These are phyloP conservation scores for Hipparchia semele DNA, from an alignment of 2,888 invertebrate genomes.

Conservation along the genomic window DNA sequence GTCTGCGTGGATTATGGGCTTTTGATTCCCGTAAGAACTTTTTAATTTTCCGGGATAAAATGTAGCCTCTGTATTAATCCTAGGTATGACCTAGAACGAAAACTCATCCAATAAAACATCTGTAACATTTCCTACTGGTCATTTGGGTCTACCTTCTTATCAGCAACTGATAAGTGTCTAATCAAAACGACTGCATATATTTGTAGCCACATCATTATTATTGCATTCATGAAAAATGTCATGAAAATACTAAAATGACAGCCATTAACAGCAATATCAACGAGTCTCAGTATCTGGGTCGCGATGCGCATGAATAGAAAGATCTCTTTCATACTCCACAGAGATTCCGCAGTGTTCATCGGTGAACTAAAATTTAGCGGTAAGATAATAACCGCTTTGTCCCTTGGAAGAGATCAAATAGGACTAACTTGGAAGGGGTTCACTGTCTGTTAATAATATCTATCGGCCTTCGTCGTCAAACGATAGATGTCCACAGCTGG, in stretches of 20 bases:
- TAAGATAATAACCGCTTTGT: constrained; percentile 47
- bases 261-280: constrained; percentile 41
- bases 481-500: too few species aligned
- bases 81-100: too few species aligned
- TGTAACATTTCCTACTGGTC: too few species aligned
- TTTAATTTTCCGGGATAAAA: too few species aligned
- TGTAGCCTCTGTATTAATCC: too few species aligned
- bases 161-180: background rate
- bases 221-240: constrained; percentile 1
- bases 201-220: background rate
- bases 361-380: constrained; percentile 60
- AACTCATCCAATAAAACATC: too few species aligned
- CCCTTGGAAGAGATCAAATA: constrained; percentile 10
- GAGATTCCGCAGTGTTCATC: constrained; percentile 46
- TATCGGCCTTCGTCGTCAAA: too few species aligned
- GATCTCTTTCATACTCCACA: constrained; percentile 57
- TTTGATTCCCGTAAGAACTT: too few species aligned
- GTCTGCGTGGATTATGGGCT: too few species aligned
- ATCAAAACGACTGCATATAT: too few species aligned
- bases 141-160: too few species aligned
- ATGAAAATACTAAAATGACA: constrained; percentile 22
- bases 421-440: background rate
- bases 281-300: constrained; percentile 53
- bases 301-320: constrained; percentile 52
- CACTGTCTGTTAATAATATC: too few species aligned